Evolutionary conservation across 2,888 invertebrate genomes (phyloP).

Genomic region (Augochlorella aurata): DNA sequence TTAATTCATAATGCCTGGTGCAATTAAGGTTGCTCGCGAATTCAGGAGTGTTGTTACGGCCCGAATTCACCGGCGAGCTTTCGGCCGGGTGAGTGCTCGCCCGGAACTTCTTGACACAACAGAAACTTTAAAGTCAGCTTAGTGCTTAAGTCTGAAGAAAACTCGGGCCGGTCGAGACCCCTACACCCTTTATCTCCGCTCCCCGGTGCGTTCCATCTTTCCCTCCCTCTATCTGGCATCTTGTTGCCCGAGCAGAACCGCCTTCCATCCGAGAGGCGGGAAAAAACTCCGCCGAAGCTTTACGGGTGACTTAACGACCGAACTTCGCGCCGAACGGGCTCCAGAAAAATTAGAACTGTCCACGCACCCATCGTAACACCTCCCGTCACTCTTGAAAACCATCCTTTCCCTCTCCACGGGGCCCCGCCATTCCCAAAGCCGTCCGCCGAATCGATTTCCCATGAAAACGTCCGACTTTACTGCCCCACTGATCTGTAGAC

Average conservation of each 20-base stretch:
- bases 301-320: slow-evolving; percentile 56
- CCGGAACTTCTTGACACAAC: slow-evolving; percentile 73
- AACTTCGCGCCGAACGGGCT: slow-evolving; percentile 48
- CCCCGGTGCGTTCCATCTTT: neutral
- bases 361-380: slow-evolving; percentile 8
- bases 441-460: neutral
- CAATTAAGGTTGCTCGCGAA: slow-evolving; percentile 73
- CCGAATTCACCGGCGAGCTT: slow-evolving; percentile 55
- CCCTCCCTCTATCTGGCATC: neutral
- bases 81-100: slow-evolving; percentile 54
- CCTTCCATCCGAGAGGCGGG: slow-evolving; percentile 32
- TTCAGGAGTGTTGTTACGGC: slow-evolving; percentile 65
- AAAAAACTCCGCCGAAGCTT: slow-evolving; percentile 31
- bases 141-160: slow-evolving; percentile 65
- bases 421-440: neutral
- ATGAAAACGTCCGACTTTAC: slow-evolving; percentile 1
- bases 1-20: slow-evolving; percentile 69
- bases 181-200: slow-evolving; percentile 32
- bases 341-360: slow-evolving; percentile 54
- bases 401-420: neutral
- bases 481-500: neutral
- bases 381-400: neutral
- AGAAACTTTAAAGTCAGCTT: slow-evolving; percentile 75
- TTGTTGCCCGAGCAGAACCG: slow-evolving; percentile 38
- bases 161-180: slow-evolving; percentile 37